Evolutionary conservation across 2,113 vertebrate species (phyloP).

Genomic region (Melanotaenia duboulayi): DNA sequence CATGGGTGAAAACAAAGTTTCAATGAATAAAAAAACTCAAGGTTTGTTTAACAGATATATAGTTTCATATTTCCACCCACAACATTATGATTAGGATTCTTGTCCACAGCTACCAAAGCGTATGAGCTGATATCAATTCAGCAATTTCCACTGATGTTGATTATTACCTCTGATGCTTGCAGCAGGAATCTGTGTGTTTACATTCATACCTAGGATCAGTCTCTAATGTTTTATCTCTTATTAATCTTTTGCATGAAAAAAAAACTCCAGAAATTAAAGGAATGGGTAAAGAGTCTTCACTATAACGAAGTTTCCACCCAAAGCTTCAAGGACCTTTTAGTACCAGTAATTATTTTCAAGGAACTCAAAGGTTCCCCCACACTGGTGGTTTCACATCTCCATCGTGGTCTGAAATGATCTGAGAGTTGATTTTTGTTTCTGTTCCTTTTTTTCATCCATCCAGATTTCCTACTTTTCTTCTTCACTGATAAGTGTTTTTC

Average conservation of each 20-base stretch:
- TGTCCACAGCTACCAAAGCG: not conserved
- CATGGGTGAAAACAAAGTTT: not conserved
- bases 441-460: not conserved
- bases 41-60: constrained; percentile 12
- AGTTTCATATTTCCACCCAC: constrained; percentile 25
- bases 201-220: constrained; percentile 16
- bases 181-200: constrained; percentile 21
- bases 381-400: not conserved
- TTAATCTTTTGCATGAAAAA: constrained; percentile 19
- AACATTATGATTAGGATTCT: constrained; percentile 35
- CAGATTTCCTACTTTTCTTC: not conserved
- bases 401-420: not conserved
- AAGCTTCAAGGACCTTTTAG: not conserved
- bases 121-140: constrained; percentile 26
- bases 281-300: not conserved
- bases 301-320: not conserved
- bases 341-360: not conserved
- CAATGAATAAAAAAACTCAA: constrained; percentile 23
- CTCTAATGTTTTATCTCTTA: constrained; percentile 17
- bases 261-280: constrained; percentile 44
- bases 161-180: constrained; percentile 20
- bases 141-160: constrained; percentile 26
- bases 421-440: not conserved
- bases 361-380: not conserved
- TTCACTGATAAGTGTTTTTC: not conserved